Percentiles rank a stretch among this genome's conserved stretches.
These are phyloP conservation scores for Holothuria glaberrima DNA, from an alignment of 35 echinoderm and acorn worm genomes.

Conservation along the genomic window DNA sequence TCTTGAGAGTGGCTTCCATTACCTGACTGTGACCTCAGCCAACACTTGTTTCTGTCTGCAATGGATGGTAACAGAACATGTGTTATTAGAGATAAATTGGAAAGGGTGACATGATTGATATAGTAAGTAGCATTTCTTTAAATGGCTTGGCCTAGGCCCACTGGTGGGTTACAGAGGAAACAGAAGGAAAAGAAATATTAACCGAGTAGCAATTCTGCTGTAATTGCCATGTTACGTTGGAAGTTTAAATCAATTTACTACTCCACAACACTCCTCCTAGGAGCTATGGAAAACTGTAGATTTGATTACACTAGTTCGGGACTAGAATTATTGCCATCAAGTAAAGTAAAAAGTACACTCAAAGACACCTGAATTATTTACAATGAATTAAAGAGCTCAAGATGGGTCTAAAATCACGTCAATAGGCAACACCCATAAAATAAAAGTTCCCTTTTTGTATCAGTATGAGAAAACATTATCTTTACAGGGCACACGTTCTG, in stretches of 20 bases:
- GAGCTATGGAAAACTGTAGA: too few relatives aligned
- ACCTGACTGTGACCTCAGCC: not conserved
- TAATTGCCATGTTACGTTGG: not conserved
- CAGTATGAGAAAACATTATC: too few relatives aligned
- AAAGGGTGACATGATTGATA: not conserved
- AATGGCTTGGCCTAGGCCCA: not conserved
- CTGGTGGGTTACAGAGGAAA: not conserved
- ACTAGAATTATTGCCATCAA: too few relatives aligned
- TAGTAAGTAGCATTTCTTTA: not conserved
- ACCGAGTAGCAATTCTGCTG: not conserved
- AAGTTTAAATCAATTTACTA: not conserved
- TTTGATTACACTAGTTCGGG: too few relatives aligned
- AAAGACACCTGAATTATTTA: too few relatives aligned
- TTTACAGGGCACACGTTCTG: too few relatives aligned
- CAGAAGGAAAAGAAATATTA: not conserved
- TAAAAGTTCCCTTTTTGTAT: too few relatives aligned
- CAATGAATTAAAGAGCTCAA: too few relatives aligned
- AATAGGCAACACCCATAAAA: too few relatives aligned
- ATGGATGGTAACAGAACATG: not conserved
- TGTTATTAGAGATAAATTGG: not conserved
- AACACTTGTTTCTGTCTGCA: not conserved
- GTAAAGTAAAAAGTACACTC: too few relatives aligned
- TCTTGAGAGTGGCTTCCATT: not conserved
- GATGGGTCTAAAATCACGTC: too few relatives aligned
- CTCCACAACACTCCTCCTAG: not conserved